These are phyloP conservation scores for Rhodophaea formosa DNA, from an alignment of 2,888 invertebrate species.

Conservation along the genomic window DNA sequence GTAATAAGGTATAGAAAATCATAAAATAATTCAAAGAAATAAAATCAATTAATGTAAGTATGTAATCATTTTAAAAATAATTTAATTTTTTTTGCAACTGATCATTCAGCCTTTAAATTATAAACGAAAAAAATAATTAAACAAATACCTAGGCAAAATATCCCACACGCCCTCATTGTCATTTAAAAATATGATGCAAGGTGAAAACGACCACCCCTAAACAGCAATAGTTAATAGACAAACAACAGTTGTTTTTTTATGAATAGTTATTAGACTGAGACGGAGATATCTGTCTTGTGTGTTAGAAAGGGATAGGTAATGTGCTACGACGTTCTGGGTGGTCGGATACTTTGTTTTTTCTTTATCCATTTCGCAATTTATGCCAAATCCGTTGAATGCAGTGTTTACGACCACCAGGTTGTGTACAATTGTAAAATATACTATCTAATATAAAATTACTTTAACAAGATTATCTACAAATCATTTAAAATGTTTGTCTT, in stretches of 20 bases:
- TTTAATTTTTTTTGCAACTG: too few species aligned
- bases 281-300: constrained; percentile 28
- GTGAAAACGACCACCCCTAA: constrained; percentile 68
- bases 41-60: too few species aligned
- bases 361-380: constrained; percentile 59
- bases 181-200: constrained; percentile 24
- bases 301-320: constrained; percentile 41
- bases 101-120: too few species aligned
- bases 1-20: too few species aligned
- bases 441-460: too few species aligned
- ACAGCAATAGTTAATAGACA: constrained; percentile 65
- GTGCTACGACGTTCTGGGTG: constrained; percentile 61
- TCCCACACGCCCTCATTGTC: constrained; percentile 4
- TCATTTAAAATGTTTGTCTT: too few species aligned
- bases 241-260: constrained; percentile 53
- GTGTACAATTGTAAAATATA: too few species aligned
- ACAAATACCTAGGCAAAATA: neutral
- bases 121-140: neutral
- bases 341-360: constrained; percentile 61
- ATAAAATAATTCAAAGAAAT: too few species aligned
- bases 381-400: constrained; percentile 3
- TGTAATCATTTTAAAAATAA: too few species aligned
- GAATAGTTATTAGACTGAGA: constrained; percentile 38
- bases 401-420: neutral
- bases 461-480: too few species aligned